Evolutionary conservation across 2,888 invertebrate species (phyloP).

Genomic region (Heliconius cydno): DNA sequence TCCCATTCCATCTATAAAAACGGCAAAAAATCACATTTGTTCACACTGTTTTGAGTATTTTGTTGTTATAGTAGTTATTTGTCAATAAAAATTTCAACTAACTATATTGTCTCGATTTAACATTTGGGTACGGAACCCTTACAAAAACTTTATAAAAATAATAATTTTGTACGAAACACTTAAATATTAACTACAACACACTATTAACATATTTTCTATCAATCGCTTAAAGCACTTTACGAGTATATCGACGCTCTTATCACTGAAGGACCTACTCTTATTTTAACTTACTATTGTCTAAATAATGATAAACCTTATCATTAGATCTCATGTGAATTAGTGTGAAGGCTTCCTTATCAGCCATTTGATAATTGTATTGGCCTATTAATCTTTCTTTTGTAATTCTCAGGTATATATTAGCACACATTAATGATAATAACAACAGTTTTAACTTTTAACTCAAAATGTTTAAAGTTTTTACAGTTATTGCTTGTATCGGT

Average conservation of each 20-base stretch:
- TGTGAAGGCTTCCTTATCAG: conserved; percentile 75
- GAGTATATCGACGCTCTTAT: neutral
- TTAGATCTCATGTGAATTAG: conserved; percentile 52
- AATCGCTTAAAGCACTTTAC: neutral
- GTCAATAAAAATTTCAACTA: too few species aligned
- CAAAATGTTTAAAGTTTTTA: conserved; percentile 59
- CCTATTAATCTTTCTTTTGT: conserved; percentile 69
- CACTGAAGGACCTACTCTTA: neutral
- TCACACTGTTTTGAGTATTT: too few species aligned
- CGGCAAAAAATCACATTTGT: too few species aligned
- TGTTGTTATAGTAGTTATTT: too few species aligned
- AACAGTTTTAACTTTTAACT: conserved; percentile 48
- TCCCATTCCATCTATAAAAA: too few species aligned
- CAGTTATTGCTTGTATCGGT: conserved; percentile 53
- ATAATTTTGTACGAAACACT: neutral
- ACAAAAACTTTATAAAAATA: neutral
- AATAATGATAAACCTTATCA: conserved; percentile 42
- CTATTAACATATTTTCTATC: neutral
- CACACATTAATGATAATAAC: conserved; percentile 44
- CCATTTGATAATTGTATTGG: conserved; percentile 66
- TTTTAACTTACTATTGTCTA: neutral
- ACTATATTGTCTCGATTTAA: too few species aligned
- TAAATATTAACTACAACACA: neutral
- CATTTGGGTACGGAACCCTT: too few species aligned
- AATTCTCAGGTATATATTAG: conserved; percentile 67